Evolutionary conservation across 2,888 invertebrate species (phyloP), one percentile per base, ranked within the genome.

Genomic region (Ecdyonurus torrentis): DNA sequence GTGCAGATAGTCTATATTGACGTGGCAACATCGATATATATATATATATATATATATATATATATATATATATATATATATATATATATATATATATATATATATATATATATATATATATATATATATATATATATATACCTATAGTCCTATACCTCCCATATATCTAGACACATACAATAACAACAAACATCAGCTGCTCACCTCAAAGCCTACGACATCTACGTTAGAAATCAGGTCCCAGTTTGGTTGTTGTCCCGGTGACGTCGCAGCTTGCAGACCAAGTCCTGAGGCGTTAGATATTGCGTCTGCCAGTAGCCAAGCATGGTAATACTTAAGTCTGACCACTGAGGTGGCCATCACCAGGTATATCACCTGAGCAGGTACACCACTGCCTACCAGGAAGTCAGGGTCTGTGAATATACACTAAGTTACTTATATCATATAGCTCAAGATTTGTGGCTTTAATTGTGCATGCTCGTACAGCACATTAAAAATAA

Each of bases 321-420:
- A 97, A n/a, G 94, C 96, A 74, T 94, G 91, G 77, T 96, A 96
- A 79, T 96, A 97, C 78, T 94, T 95, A 76, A 89, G 88, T 67
- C 95, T 84, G 65, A 86, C 86, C 65, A 89, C 79, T 67, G 89
- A 81, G 61, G 92, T 91, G 59, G 87, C 82, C 67, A 85, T 75
- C 70, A 84, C 76, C 67, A 92, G 77, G 77, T 87, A 94, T 74
- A 87, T 83, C 71, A 89, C 83, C 73, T 83, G 86, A 68, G 83
- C 82, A 25, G 78, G 66, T 60, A 85, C 73, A 20, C 80, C 77
- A 20, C 81, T 79, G 63, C 79, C 76, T 50, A 80, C 72, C 62
- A 86, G 71, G 72, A 87, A 89, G 64, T 82, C 81, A 53, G 82
- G 80, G 24, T 85, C 85, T 83, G 71, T 24, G 74, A 72, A 68